Conservation (phyloP, 2,113 vertebrate genomes). For the Gobius niger region DNA sequence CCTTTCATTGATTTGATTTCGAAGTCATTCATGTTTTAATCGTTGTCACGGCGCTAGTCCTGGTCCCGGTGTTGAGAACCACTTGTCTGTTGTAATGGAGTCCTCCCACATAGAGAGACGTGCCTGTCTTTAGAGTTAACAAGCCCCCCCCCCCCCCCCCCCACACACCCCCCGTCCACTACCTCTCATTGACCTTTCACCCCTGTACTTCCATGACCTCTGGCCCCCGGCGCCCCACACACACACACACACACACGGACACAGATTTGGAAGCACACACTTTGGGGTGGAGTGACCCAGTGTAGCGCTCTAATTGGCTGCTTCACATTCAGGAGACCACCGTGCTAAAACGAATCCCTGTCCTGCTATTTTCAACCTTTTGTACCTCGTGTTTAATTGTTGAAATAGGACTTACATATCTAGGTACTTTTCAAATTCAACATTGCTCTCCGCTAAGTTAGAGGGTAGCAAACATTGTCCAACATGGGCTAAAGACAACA, state of each 20-base stretch:
- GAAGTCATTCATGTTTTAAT: neutral
- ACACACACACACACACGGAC: conserved; percentile 13
- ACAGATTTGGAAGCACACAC: conserved; percentile 32
- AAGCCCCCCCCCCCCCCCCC: conserved; percentile 17
- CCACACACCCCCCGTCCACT: neutral
- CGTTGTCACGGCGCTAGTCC: neutral
- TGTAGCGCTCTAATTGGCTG: conserved; percentile 25
- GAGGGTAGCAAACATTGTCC: too few relatives aligned
- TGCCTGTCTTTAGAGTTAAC: conserved; percentile 14
- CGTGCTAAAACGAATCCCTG: too few relatives aligned
- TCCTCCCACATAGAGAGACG: neutral
- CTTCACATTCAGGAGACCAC: neutral
- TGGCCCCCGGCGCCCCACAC: conserved; percentile 15
- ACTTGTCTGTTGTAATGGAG: neutral
- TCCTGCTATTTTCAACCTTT: neutral
- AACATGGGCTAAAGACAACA: too few relatives aligned
- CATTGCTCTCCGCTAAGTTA: too few relatives aligned
- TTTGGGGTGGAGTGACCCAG: conserved; percentile 18
- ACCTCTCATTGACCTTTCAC: conserved; percentile 14
- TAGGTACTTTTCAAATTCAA: too few relatives aligned
- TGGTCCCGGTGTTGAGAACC: neutral
- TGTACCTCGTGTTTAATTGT: too few relatives aligned
- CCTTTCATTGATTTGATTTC: neutral
- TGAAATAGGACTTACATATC: too few relatives aligned
- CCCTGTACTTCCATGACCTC: conserved; percentile 21